A percentile compares a stretch with the other conserved stretches of the same genome.
Evolutionary conservation across 1,140 invertebrate species (phyloP).

Genomic region (Zeugodacus cucurbitae): DNA sequence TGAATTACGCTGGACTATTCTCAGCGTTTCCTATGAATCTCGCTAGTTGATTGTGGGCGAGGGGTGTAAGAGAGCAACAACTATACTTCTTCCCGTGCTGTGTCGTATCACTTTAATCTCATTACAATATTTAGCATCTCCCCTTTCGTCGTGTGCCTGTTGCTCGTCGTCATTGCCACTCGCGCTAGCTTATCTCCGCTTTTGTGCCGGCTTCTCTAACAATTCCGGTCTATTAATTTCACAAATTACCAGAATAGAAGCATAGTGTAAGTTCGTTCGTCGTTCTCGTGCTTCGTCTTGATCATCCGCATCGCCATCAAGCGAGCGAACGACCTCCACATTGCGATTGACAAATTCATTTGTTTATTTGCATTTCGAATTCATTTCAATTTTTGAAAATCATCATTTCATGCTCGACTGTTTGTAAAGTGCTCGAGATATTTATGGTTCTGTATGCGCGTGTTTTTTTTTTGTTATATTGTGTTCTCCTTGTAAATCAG

Average conservation of each 20-base stretch:
- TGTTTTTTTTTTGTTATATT: neutral
- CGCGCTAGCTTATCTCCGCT: neutral
- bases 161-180: neutral
- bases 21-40: neutral
- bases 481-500: neutral
- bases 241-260: neutral
- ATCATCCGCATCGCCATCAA: neutral
- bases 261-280: neutral
- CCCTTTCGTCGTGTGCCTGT: neutral
- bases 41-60: no score
- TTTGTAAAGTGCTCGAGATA: neutral
- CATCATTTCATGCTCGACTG: neutral
- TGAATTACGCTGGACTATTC: neutral
- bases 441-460: neutral
- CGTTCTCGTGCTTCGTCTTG: neutral
- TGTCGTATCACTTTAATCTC: neutral
- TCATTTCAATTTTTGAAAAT: neutral
- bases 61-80: neutral
- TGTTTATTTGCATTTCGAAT: slow-evolving; percentile 1
- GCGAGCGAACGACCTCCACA: neutral
- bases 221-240: slow-evolving; percentile 23
- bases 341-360: neutral
- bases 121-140: neutral
- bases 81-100: neutral
- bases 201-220: neutral